Conservation (phyloP, 2,797 vertebrate species). For the Etheostoma perlongum region DNA sequence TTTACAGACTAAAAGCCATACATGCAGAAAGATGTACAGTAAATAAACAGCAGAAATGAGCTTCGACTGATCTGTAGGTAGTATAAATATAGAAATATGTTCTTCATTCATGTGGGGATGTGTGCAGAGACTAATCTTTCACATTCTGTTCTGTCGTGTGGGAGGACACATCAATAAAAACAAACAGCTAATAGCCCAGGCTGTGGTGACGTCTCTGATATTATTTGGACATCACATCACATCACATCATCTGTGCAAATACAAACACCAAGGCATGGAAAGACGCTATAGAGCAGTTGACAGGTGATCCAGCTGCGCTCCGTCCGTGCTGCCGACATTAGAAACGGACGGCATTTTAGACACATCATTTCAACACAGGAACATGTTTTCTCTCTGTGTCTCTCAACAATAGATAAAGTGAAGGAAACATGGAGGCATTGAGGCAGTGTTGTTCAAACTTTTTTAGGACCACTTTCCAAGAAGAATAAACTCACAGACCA, state of each 20-base stretch:
- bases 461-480: no score
- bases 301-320: slow-evolving; percentile 8
- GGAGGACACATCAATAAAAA: neutral
- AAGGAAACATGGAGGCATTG: neutral
- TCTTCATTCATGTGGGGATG: neutral
- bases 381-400: neutral
- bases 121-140: neutral
- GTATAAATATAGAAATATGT: neutral
- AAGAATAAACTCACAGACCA: no score
- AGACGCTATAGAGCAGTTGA: neutral
- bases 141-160: neutral
- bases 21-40: neutral
- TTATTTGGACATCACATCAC: slow-evolving; percentile 7
- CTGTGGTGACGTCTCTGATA: neutral
- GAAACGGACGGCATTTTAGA: neutral
- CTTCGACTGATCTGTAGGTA: no score
- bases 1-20: no score
- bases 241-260: neutral
- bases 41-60: neutral
- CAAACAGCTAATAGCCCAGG: neutral
- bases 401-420: neutral
- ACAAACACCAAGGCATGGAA: neutral
- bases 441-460: no score
- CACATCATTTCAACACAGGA: neutral
- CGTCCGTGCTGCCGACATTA: slow-evolving; percentile 7